Base-by-base conservation (phyloP, 2,797 vertebrate genomes). In the Leptatherina wallacei region DNA sequence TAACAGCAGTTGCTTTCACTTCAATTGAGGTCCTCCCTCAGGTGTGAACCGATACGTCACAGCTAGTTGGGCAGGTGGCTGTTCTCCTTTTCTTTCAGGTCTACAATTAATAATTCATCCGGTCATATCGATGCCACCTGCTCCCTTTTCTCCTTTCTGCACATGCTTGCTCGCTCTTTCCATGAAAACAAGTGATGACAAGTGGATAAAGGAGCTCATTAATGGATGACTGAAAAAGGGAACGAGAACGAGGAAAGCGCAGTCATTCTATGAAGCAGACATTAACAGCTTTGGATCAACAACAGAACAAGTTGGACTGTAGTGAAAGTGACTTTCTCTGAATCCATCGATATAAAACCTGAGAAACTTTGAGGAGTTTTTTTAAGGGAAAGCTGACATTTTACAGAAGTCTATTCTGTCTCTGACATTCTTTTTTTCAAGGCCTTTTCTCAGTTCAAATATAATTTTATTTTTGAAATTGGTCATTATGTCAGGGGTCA, bases 71-170 rank as follows among this genome's bases (percentile, higher is more conserved):
- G 58, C 76, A 64, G 71, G 78, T 73, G 81, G 71, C 73, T 54
- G 58, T 75, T 71, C 75, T 82, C 66, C 91, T 93, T 87, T 95
- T 92, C 54, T 90, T 91, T 91, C 88, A 90, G 73, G 58, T 76
- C 83, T 87, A 79, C 80, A 81, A 95, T 99, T 93, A 92, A 95
- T 95, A 92, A 94, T 95, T 93, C 27, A 94, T 63, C 63, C 47
- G 52, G 62, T 80, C 75, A 57, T 92, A 94, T 94, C 91, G 20
- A 85, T 94, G 90, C 77, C 91, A 77, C 58, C 54, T 80, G 60
- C 77, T 89, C 81, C 71, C 77, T 89, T 80, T 85, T 81, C 81
- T 73, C 68, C 63, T 72, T 65, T 81, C 62, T 42, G 68, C 65
- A 22, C 74, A 68, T 40, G 47, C 73, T 86, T n/a, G 47, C 76